These are phyloP conservation scores for Homalodisca vitripennis DNA, from an alignment of 1,140 invertebrate species.

Conservation along the genomic window DNA sequence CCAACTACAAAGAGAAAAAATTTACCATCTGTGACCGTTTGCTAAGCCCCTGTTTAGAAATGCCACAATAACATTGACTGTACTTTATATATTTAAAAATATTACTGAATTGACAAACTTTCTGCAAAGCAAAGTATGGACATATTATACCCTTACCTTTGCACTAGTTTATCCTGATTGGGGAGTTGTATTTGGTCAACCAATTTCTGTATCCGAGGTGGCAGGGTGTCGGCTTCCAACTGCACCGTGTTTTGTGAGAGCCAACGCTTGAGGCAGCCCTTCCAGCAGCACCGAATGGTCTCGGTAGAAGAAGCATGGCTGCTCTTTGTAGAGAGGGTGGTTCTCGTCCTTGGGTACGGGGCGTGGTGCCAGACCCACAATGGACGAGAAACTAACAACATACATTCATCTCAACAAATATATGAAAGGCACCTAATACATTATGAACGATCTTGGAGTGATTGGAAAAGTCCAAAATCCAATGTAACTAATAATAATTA, in stretches of 20 bases:
- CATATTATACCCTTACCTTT: too few relatives aligned
- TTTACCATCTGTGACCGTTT: too few relatives aligned
- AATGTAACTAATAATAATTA: too few relatives aligned
- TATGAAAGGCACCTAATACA: constrained; percentile 57
- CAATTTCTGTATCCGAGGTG: constrained; percentile 53
- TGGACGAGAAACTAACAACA: neutral
- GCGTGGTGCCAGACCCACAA: neutral
- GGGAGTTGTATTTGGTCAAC: constrained; percentile 43
- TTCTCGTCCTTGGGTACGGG: constrained; percentile 49
- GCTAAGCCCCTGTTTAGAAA: too few relatives aligned
- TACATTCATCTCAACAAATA: neutral
- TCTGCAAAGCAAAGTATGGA: too few relatives aligned
- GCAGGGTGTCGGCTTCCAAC: constrained; percentile 57
- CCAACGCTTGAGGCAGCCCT: constrained; percentile 68
- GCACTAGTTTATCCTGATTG: constrained; percentile 48
- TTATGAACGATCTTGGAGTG: constrained; percentile 54
- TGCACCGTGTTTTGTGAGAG: constrained; percentile 72
- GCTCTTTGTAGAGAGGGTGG: constrained; percentile 64
- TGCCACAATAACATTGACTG: too few relatives aligned
- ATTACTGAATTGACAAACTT: too few relatives aligned
- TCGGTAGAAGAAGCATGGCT: constrained; percentile 56
- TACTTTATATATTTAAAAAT: too few relatives aligned
- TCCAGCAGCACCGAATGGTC: constrained; percentile 65
- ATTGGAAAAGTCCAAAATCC: neutral
- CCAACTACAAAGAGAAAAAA: too few relatives aligned